Evolutionary conservation across 1,140 invertebrate genomes (phyloP), one percentile per base, ranked within the genome.

Genomic region (Orchesella cincta): DNA sequence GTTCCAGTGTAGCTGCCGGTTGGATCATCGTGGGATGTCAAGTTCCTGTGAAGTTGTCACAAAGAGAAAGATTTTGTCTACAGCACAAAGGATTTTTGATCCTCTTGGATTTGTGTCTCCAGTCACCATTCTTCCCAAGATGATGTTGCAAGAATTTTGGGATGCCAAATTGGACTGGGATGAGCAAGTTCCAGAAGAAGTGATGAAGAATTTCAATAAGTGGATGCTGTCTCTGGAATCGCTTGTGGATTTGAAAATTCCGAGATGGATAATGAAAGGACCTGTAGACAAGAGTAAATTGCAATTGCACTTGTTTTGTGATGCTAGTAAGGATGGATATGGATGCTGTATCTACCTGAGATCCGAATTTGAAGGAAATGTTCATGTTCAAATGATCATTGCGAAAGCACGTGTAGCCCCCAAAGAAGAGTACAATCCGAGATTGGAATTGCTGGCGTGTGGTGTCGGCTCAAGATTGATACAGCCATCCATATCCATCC

Each of bases 401-500:
- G 23, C 79, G 20, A 86, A 86, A 26, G 79, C 83, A n/a, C 80
- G 83, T 72, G 78, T 84, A 3, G 70, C 82, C 0, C 85, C 85
- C 12, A 33, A 84, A 5, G 84, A 83, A 75, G 84, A 83, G 75
- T 8, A 26, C n/a, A 84, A 86, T 26, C 85, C 86, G 0, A 78
- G 84, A 36, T 76, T 87, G 8, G 85, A 87, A 76, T 80, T 87
- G 1, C 80, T 85, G 71, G 85, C 83, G 5, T 85, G 85, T 1
- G 67, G 85, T 0, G 31, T 85, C 16, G 84, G 82, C 1, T 80
- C 80, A 0, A 76, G 83, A 28, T n/a, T 86, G 29, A n/a, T n/a
- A n/a, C n/a, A n/a, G n/a, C n/a, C n/a, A n/a, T n/a, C n/a, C n/a
- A n/a, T n/a, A n/a, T n/a, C n/a, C n/a, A n/a, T n/a, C n/a, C n/a